Evolutionary conservation across 2,888 invertebrate genomes (phyloP), one percentile per base, ranked within the genome.

Genomic region (Limnephilus marmoratus): DNA sequence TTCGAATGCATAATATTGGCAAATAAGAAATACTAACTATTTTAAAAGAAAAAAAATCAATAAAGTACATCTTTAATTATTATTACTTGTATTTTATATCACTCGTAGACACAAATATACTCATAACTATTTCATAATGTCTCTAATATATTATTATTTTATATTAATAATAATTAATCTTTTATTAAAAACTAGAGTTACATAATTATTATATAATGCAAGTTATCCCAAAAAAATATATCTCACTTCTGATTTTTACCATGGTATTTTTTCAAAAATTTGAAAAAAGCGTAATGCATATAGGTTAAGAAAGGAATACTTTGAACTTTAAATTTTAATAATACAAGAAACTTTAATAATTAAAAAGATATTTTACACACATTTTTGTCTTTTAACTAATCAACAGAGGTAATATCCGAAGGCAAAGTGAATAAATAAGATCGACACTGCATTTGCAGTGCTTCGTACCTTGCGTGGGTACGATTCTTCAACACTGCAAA

Each of bases 21-120:
- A 68, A 68, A 68, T 68, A 24, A 68, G 24, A 68, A 68, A 24
- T 68, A 68, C 49, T 68, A 24, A 68, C 53, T 53, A 53, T 53
- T 53, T 53, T 53, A n/a, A 68, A 24, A 68, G 24, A 68, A 68
- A 68, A 24, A 68, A 24, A 24, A 68, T 81, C 37, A 83, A 49
- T 49, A 49, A 49, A 49, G n/a, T 29, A 49, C 0, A 53, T 86
- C 49, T 24, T 86, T 45, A 13, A 86, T 41, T 85, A 41, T 41
- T 85, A 41, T 41, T 45, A 85, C 85, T 11, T 49, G 29, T 49
- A 87, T 87, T 34, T 68, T 41, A 82, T 89, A 89, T 89, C 88
- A 89, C 88, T 68, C 80, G 80, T 89, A 80, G 88, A 89, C 88
- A 89, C 87, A 87, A 87, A 86, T 68, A 68, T 68, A 89, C 88